Conservation (phyloP, 1,140 invertebrate species). For the Magallana gigas region DNA sequence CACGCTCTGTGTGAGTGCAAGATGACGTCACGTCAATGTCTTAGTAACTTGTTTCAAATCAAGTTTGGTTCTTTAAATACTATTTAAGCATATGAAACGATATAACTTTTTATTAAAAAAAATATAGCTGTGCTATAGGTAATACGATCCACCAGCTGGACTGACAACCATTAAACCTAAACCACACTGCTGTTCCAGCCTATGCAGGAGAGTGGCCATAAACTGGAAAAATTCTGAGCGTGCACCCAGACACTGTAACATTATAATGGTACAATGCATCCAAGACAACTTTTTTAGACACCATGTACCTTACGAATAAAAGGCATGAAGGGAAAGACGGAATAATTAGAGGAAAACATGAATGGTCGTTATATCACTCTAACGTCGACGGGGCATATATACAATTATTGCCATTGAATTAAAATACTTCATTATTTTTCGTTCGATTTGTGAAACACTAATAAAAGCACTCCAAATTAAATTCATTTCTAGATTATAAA, state of each 20-base stretch:
- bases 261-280: neutral
- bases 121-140: neutral
- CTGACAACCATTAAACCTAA: neutral
- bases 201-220: conserved; percentile 12
- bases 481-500: no score
- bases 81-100: neutral
- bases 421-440: no score
- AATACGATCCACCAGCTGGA: neutral
- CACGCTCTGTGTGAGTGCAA: no score
- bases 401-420: no score
- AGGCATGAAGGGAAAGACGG: neutral
- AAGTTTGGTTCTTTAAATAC: neutral
- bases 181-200: neutral
- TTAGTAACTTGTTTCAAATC: no score
- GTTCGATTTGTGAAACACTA: no score
- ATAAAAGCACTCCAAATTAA: no score
- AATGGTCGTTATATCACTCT: no score
- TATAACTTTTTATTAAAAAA: neutral
- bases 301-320: neutral
- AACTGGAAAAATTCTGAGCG: neutral
- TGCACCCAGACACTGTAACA: neutral
- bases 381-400: no score
- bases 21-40: no score
- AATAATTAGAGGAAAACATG: neutral
- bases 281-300: neutral